Evolutionary conservation across 2,797 vertebrate species (phyloP), one percentile per base, ranked within the genome.

Genomic region (Pseudomugil tenellus): DNA sequence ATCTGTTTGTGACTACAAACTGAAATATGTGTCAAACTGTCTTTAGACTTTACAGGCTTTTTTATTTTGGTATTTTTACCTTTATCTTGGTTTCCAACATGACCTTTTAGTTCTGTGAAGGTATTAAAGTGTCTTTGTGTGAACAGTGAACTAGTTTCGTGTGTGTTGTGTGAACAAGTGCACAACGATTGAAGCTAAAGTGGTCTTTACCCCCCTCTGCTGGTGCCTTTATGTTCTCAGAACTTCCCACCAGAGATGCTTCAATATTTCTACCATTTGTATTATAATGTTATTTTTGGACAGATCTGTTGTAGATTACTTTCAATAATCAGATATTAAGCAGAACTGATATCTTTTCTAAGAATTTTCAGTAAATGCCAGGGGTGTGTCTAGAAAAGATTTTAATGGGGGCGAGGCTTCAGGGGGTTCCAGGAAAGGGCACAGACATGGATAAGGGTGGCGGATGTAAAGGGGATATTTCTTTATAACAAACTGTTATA

Each of bases 151-250:
- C 32, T 25, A 8, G 34, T 51, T 54, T 12, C 35, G 67, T 58
- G 17, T 12, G 4, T 34, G 52, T 28, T 34, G 60, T 62, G 58
- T 61, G 63, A 68, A 63, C 3, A 2, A 60, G 41, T 3, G 14
- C 43, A 19, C 46, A 4, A 37, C 1, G 49, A 56, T 73, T 55
- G 59, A 70, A 72, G 64, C 62, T n/a, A 41, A 8, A 13, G 61
- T 41, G 55, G 58, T 35, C 48, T 91, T 84, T 72, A 77, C 10
- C 72, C 14, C 88, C 89, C 62, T 29, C 88, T 91, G 69, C 74
- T 89, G 86, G 85, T 69, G 12, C 4, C 52, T 53, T 19, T 6
- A 21, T 16, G 51, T 58, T 28, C 41, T 26, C 56, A 19, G 6
- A 26, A 6, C 37, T 17, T 51, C 16, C 37, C 16, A n/a, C 28